Evolutionary conservation across 2,797 vertebrate genomes (phyloP), one percentile per base, ranked within the genome.

Genomic region (Gadopsis marmoratus): DNA sequence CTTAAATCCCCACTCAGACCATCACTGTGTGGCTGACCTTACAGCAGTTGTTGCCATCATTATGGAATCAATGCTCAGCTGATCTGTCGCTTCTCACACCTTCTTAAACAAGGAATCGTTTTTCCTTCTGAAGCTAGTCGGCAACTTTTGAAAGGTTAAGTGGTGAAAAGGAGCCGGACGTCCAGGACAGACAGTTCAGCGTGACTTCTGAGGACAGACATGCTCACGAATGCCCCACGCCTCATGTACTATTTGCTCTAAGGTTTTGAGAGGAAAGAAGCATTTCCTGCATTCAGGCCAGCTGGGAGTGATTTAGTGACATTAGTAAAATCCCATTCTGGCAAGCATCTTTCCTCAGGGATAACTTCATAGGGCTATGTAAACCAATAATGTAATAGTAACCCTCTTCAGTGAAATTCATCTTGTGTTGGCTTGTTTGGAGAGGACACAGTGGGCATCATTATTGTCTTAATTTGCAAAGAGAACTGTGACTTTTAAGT

Each of bases 231-330:
- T 85, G 89, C 90, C 84, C 81, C 79, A 86, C 71, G 77, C 89
- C 93, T 92, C 90, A 91, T 94, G 88, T 93, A 85, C 92, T 92
- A 91, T 94, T 95, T 94, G 83, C 93, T 93, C 89, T 89, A 89
- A 90, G 93, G 91, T 91, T 90, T 94, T 90, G 79, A 94, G 91
- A 93, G 91, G 90, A 94, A 91, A 92, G 88, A 91, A 93, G 92
- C 91, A 92, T 94, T 95, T 96, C 94, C 93, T 95, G 93, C 91
- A 88, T 87, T 87, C 85, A 63, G 74, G 61, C 81, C 95, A 95
- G 93, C 94, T 96, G 95, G 93, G 92, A 95, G 83, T 94, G 91
- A 95, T 96, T 96, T 95, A 76, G 84, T 83, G 89, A 95, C 94
- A 93, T 95, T 94, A 94, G 93, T 88, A 72, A 94, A 94, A 94